These are phyloP conservation scores for Seira musarum DNA, from an alignment of 2,888 invertebrate genomes.

Conservation along the genomic window DNA sequence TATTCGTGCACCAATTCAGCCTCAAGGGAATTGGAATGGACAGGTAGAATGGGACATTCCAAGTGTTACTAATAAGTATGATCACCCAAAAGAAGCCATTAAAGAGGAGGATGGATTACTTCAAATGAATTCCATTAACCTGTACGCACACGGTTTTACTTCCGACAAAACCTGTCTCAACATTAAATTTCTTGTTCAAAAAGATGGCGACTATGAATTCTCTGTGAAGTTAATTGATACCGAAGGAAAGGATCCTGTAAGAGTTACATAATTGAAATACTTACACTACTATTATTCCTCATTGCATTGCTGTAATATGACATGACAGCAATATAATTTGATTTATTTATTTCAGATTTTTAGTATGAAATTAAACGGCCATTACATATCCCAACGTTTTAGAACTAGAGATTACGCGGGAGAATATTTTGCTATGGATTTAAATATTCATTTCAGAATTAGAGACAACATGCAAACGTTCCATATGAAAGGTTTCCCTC, in stretches of 20 bases:
- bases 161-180: background rate
- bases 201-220: constrained; percentile 4
- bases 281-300: background rate
- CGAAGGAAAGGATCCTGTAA: background rate
- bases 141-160: background rate
- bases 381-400: background rate
- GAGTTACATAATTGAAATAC: background rate
- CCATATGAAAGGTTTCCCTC: background rate
- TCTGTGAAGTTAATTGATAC: background rate
- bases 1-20: no score
- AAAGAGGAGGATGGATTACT: background rate
- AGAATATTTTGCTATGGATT: no score
- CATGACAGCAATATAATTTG: background rate
- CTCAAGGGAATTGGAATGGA: background rate
- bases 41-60: background rate
- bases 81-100: background rate
- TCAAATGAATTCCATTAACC: background rate
- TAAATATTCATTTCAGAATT: background rate
- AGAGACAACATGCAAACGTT: background rate
- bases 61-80: background rate
- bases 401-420: background rate
- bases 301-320: background rate
- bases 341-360: background rate
- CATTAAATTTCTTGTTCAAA: background rate
- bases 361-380: background rate